A percentile compares a stretch with the other conserved stretches of the same genome.
phyloP scores from a whole-genome alignment of 1,140 invertebrate genomes.

The Camponotus floridanus region DNA sequence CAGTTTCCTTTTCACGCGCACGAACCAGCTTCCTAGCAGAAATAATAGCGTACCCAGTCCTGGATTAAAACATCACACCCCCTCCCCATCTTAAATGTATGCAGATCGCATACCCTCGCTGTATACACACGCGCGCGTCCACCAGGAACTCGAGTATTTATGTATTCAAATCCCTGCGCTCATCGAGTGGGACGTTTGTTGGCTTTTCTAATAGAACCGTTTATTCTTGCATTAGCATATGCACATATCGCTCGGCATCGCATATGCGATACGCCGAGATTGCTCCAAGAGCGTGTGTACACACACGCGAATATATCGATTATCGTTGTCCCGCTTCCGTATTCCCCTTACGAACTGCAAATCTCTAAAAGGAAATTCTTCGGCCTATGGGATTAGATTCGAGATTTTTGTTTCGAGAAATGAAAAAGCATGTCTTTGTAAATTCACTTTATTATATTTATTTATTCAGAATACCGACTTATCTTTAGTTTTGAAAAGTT shows the following conservation, averaged over 20 bases:
- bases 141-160: slow-evolving; percentile 82
- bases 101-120: slow-evolving; percentile 77
- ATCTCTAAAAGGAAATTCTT: too few relatives aligned
- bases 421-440: too few relatives aligned
- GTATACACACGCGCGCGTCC: slow-evolving; percentile 73
- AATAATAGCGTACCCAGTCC: slow-evolving; percentile 66
- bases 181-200: slow-evolving; percentile 83
- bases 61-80: slow-evolving; percentile 82
- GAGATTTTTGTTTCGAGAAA: too few relatives aligned
- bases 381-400: too few relatives aligned
- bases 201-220: slow-evolving; percentile 84
- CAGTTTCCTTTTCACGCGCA: background rate
- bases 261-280: slow-evolving; percentile 66
- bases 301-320: slow-evolving; percentile 49
- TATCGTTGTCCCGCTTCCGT: slow-evolving; percentile 28
- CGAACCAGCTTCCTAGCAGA: slow-evolving; percentile 31
- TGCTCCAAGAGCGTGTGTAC: slow-evolving; percentile 26
- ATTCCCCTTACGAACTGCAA: background rate
- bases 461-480: too few relatives aligned
- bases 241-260: slow-evolving; percentile 73
- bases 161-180: slow-evolving; percentile 84
- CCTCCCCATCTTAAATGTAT: slow-evolving; percentile 75
- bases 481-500: too few relatives aligned
- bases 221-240: slow-evolving; percentile 85
- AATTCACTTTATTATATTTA: too few relatives aligned